Conservation (phyloP, 2,888 invertebrate species). For the Syritta pipiens region DNA sequence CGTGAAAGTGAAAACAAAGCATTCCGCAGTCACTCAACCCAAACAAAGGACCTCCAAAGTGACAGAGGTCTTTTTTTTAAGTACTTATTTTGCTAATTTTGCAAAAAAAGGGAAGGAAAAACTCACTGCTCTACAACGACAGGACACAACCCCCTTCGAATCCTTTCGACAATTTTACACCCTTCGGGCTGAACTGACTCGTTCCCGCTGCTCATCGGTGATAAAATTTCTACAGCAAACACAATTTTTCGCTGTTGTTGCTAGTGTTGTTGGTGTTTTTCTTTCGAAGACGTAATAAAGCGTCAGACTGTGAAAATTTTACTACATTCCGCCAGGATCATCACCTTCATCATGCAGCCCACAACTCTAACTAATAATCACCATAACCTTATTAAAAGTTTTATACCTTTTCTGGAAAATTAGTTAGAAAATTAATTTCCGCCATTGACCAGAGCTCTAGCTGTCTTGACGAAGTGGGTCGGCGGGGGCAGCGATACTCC, state of each 20-base stretch:
- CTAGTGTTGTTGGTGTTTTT: too few relatives aligned
- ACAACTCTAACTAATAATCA: slow-evolving; percentile 61
- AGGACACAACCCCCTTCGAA: slow-evolving; percentile 15
- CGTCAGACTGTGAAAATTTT: slow-evolving; percentile 57
- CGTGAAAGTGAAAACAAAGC: slow-evolving; percentile 60
- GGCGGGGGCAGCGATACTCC: too few relatives aligned
- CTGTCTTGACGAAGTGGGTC: too few relatives aligned
- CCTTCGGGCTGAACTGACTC: not conserved
- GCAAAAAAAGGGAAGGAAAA: too few relatives aligned
- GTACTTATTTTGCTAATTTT: slow-evolving; percentile 53
- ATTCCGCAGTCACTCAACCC: slow-evolving; percentile 32
- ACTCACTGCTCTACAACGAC: slow-evolving; percentile 13
- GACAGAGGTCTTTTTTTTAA: slow-evolving; percentile 41
- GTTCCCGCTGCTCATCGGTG: slow-evolving; percentile 25
- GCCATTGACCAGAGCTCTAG: slow-evolving; percentile 46
- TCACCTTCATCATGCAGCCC: slow-evolving; percentile 57
- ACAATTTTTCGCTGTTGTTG: too few relatives aligned
- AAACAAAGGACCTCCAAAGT: slow-evolving; percentile 20
- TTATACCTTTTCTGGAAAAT: slow-evolving; percentile 63
- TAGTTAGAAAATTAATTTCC: slow-evolving; percentile 69
- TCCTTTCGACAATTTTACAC: not conserved
- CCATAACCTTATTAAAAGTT: slow-evolving; percentile 67
- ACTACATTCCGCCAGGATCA: slow-evolving; percentile 48
- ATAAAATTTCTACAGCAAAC: slow-evolving; percentile 35
- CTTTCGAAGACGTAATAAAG: slow-evolving; percentile 46